A percentile compares a stretch with the other conserved stretches of the same genome.
Conservation (phyloP, 2,113 vertebrate genomes). For the Protomyctophum bolini region DNA sequence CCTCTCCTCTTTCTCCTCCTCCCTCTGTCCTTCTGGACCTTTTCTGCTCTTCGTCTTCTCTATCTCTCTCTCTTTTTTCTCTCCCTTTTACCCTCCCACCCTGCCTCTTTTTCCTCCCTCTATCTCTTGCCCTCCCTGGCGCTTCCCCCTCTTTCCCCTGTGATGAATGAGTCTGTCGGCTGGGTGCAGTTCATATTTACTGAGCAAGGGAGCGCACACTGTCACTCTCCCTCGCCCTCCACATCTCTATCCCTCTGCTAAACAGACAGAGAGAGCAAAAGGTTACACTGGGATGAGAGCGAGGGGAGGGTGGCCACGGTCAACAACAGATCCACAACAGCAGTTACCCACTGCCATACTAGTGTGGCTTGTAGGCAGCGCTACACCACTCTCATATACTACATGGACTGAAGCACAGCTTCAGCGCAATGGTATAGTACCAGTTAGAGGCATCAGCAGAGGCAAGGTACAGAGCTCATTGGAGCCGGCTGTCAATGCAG, state of each 20-base stretch:
- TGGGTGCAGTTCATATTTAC: conserved; percentile 86
- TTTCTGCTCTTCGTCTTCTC: background rate
- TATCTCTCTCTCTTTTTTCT: conserved; percentile 26
- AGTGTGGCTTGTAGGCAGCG: conserved; percentile 29
- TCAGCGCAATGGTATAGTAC: background rate
- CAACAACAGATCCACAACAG: conserved; percentile 60
- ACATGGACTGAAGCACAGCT: conserved; percentile 38
- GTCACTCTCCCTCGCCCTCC: conserved; percentile 82
- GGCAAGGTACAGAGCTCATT: conserved; percentile 51
- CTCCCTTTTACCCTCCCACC: conserved; percentile 52
- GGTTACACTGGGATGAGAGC: conserved; percentile 69
- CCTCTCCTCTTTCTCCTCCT: background rate
- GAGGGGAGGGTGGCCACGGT: conserved; percentile 61
- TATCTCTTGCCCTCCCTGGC: conserved; percentile 56
- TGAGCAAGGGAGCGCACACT: conserved; percentile 87
- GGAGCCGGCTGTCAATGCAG: conserved; percentile 60
- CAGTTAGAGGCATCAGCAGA: conserved; percentile 21
- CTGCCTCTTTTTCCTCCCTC: conserved; percentile 60
- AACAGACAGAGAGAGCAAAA: conserved; percentile 86
- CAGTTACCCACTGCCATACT: conserved; percentile 36
- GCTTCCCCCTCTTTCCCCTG: conserved; percentile 60
- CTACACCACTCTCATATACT: conserved; percentile 1
- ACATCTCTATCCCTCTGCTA: conserved; percentile 83
- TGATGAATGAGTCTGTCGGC: conserved; percentile 86
- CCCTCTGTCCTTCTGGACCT: background rate